Evolutionary conservation across 2,888 invertebrate genomes (phyloP), one percentile per base, ranked within the genome.

Genomic region (Leucania comma): DNA sequence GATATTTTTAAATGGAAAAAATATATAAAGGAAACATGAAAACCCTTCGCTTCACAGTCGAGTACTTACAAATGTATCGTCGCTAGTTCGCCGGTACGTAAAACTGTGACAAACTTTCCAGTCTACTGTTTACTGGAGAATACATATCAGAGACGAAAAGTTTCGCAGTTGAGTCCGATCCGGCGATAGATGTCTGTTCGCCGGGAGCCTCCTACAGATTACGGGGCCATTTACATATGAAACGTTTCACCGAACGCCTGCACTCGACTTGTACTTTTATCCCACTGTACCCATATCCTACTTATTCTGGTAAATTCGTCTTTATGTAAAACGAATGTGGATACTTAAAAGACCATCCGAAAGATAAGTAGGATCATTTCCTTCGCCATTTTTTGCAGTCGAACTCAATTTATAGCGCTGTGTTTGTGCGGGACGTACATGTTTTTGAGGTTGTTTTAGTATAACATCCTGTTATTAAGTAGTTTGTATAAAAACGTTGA

Each of bases 171-270:
- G 85, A 87, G 89, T 89, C 87, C 90, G 91, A 93, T 93, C 91
- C 88, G 90, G 81, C 91, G 91, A 93, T 93, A 93, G 93, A 91
- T 92, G 93, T 87, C 89, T 91, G 90, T 89, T 90, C 91, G 89
- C 84, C 83, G 87, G 65, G 84, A 87, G 91, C 89, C 91, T 90
- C 87, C 88, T 89, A 89, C 92, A 93, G 95, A 95, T 95, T 95
- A 94, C 92, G 85, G 89, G 75, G 84, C 90, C 90, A 95, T 95
- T 95, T 95, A 94, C 95, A 95, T 95, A 92, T 91, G 94, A 93
- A 95, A 92, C 94, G 94, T 93, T 93, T 92, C 91, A 91, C 90
- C 90, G 92, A 93, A 91, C 89, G 91, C 91, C 88, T 93, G 92
- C 92, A 94, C 88, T 90, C 88, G 88, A 90, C 90, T 91, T 88